Conservation (phyloP, 2,113 vertebrate genomes). For the Colius striatus region DNA sequence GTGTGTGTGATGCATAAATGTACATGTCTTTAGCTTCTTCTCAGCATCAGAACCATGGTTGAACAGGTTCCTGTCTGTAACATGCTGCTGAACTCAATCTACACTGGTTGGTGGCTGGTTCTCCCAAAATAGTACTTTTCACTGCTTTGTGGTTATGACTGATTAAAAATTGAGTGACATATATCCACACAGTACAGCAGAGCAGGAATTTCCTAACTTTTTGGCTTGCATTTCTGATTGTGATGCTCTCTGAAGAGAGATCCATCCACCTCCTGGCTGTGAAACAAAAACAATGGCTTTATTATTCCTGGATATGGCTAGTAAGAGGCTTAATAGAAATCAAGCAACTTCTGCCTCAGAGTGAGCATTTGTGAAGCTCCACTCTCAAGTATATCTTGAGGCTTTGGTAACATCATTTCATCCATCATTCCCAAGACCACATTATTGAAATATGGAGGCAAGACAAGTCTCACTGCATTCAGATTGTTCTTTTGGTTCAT, state of each 20-base stretch:
- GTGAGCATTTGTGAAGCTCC: not conserved
- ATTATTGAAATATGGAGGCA: not conserved
- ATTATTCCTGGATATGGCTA: not conserved
- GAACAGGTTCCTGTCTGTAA: not conserved
- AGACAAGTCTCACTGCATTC: not conserved
- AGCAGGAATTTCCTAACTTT: not conserved
- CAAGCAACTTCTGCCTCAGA: not conserved
- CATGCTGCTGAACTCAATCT: not conserved
- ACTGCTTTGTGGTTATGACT: not conserved
- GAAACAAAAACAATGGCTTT: not conserved
- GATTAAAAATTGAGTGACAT: not conserved
- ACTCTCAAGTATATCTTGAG: not conserved
- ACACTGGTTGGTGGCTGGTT: not conserved
- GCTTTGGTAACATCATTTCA: not conserved
- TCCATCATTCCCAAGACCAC: not conserved
- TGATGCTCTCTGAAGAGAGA: not conserved
- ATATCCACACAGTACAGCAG: not conserved
- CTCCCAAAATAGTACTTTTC: rapidly evolving
- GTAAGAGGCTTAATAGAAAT: not conserved
- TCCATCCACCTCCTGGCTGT: not conserved
- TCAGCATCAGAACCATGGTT: not conserved
- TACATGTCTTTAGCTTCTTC: not conserved
- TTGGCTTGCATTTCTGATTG: not conserved
- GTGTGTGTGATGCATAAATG: not conserved
- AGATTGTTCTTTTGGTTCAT: not conserved